Conservation (phyloP, 2,113 vertebrate species). For the Microcebus jonahi region DNA sequence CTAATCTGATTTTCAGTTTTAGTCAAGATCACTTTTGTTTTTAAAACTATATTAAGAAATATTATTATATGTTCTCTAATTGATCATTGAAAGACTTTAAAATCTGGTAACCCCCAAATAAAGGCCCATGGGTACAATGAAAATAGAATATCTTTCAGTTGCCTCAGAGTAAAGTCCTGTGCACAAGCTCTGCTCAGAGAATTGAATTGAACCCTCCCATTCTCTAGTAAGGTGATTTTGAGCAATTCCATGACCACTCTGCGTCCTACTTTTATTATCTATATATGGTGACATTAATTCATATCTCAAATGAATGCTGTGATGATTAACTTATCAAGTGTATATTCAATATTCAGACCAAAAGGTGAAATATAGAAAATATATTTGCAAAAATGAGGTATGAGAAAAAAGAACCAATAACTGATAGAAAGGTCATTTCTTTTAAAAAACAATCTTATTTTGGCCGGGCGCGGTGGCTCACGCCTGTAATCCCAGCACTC, state of each 20-base stretch:
- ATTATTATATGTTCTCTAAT: neutral
- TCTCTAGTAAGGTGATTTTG: neutral
- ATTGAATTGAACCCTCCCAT: neutral
- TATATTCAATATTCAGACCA: neutral
- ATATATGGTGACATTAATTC: neutral
- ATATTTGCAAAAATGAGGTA: neutral
- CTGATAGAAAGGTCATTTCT: neutral
- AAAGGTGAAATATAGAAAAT: neutral
- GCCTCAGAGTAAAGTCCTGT: neutral
- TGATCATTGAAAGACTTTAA: neutral
- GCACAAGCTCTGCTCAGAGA: neutral
- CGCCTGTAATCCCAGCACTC: no score
- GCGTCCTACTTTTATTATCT: neutral
- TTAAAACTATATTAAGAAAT: neutral
- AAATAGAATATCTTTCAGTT: neutral
- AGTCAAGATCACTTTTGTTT: neutral
- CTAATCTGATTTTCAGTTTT: neutral
- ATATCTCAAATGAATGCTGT: neutral
- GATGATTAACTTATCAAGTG: neutral
- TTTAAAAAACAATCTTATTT: neutral
- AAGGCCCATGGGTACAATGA: accelerated
- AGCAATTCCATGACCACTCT: neutral
- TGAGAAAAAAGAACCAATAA: neutral
- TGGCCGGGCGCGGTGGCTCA: no score
- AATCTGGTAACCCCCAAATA: neutral